These are phyloP conservation scores for Caloenas nicobarica DNA, from an alignment of 2,113 vertebrate genomes.

Conservation along the genomic window DNA sequence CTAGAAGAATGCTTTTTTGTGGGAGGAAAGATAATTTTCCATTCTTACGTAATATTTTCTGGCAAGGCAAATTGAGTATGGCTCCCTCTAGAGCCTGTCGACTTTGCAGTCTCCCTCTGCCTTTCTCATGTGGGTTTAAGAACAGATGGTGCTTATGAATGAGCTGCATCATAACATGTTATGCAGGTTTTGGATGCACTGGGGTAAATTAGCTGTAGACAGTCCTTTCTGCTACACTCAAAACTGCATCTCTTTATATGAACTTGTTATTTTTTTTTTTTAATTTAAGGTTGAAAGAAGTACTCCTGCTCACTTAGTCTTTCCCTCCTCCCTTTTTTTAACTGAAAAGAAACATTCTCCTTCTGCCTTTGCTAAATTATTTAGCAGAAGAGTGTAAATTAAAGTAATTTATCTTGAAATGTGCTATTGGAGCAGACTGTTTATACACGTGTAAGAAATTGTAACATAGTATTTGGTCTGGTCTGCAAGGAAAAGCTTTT, in stretches of 20 bases:
- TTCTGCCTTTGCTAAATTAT: constrained; percentile 64
- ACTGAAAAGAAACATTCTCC: constrained; percentile 46
- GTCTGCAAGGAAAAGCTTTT: constrained; percentile 49
- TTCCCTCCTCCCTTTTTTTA: constrained; percentile 25
- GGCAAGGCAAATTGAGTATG: not conserved
- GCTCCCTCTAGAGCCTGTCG: not conserved
- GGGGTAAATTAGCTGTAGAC: not conserved
- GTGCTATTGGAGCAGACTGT: constrained; percentile 65
- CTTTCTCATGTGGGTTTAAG: not conserved
- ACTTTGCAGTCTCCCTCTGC: not conserved
- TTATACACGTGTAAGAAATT: constrained; percentile 75
- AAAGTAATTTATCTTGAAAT: constrained; percentile 73
- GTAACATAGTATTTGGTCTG: constrained; percentile 65
- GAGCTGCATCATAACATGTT: not conserved
- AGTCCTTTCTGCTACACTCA: not conserved
- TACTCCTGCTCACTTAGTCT: not conserved
- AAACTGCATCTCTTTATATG: not conserved
- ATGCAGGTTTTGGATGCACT: not conserved
- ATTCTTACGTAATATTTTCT: not conserved
- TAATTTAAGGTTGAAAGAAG: not conserved
- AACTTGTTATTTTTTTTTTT: not conserved
- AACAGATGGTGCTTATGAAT: not conserved
- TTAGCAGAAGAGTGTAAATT: constrained; percentile 74
- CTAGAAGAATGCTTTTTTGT: not conserved
- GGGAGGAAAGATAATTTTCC: not conserved